Conservation (phyloP, 2,113 vertebrate species). For the Hydrolagus affinis region DNA sequence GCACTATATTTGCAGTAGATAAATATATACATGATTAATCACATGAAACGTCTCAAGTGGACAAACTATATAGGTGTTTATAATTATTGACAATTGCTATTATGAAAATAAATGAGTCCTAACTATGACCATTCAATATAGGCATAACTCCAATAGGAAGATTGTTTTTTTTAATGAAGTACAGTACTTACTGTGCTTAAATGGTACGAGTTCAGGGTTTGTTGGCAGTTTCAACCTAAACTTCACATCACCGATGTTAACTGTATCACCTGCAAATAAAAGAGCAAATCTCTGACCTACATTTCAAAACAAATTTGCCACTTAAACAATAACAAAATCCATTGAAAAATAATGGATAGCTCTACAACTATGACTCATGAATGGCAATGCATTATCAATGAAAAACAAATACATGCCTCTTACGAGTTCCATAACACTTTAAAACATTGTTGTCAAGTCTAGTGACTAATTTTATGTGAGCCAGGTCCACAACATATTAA, state of each 20-base stretch:
- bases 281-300: constrained; percentile 33
- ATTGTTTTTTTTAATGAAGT: background rate
- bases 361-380: background rate
- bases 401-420: no score
- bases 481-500: no score
- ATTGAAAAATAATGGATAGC: background rate
- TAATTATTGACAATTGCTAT: no score
- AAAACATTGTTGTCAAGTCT: no score
- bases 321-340: constrained; percentile 20
- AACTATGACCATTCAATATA: no score
- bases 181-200: constrained; percentile 77
- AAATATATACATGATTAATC: no score
- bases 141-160: background rate
- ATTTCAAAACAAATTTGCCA: background rate
- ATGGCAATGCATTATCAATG: background rate
- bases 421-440: no score
- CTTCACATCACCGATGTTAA: constrained; percentile 84
- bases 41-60: no score
- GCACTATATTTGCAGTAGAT: no score
- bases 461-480: no score
- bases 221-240: constrained; percentile 75
- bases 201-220: constrained; percentile 85
- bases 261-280: constrained; percentile 69
- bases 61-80: no score
- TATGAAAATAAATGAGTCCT: no score